These are phyloP conservation scores for Drosophila cognata DNA, from an alignment of 2,888 invertebrate genomes.

Conservation along the genomic window DNA sequence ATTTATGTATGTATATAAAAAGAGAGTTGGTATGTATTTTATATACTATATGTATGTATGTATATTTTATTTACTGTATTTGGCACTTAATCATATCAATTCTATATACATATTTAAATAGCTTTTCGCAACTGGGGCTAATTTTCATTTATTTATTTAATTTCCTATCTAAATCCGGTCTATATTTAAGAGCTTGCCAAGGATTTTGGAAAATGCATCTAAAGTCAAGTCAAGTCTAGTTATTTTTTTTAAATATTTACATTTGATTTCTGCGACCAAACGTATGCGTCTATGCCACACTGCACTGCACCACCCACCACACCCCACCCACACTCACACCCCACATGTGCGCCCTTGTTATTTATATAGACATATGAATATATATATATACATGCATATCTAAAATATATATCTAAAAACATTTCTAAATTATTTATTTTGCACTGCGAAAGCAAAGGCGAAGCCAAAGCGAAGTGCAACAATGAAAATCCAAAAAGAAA, in stretches of 20 bases:
- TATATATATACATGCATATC: neutral
- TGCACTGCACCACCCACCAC: neutral
- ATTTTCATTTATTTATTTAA: neutral
- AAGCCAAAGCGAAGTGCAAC: constrained; percentile 53
- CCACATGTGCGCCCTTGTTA: neutral
- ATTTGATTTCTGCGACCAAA: neutral
- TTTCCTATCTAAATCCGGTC: neutral
- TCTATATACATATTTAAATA: neutral
- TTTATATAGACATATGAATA: neutral
- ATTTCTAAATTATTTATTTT: constrained; percentile 45
- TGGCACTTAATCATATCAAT: constrained; percentile 1
- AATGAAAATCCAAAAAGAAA: constrained; percentile 46
- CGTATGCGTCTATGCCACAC: neutral
- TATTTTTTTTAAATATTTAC: no score
- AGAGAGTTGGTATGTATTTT: constrained; percentile 19
- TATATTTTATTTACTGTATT: constrained; percentile 3
- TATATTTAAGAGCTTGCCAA: neutral
- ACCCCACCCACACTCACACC: neutral
- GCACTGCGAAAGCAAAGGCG: constrained; percentile 34
- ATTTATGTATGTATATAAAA: neutral
- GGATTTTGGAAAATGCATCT: neutral
- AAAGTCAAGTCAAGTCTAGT: neutral
- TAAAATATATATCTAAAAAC: constrained; percentile 8
- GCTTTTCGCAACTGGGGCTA: neutral
- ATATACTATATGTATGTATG: neutral